These are phyloP conservation scores for Rafetus swinhoei DNA, from an alignment of 2,113 vertebrate genomes.

Conservation along the genomic window DNA sequence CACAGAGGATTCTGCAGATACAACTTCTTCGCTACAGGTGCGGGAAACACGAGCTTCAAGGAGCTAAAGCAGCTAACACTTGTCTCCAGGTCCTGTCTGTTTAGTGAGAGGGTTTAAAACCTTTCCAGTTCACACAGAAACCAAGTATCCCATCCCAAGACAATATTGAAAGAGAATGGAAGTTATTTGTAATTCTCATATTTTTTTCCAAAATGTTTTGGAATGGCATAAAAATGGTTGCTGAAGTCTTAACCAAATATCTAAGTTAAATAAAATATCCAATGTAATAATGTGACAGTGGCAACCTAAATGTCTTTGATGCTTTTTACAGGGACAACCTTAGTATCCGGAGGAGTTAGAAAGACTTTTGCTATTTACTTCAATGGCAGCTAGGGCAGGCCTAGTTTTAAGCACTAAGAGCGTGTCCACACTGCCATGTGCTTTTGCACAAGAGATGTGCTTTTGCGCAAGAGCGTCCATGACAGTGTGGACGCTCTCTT, in stretches of 20 bases:
- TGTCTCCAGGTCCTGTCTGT: neutral
- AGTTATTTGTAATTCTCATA: neutral
- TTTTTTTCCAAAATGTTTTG: neutral
- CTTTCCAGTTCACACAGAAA: neutral
- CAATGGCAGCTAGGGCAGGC: neutral
- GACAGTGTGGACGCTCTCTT: too few relatives aligned
- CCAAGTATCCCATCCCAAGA: accelerated
- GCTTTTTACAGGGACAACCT: neutral
- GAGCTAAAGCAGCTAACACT: neutral
- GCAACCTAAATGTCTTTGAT: neutral
- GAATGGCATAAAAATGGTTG: neutral
- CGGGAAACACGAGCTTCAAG: neutral
- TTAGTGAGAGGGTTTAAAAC: neutral
- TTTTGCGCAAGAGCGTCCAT: too few relatives aligned
- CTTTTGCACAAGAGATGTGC: too few relatives aligned
- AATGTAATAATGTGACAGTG: neutral
- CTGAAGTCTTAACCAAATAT: neutral
- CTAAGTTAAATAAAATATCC: neutral
- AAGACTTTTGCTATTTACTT: too few relatives aligned
- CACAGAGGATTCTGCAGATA: too few relatives aligned
- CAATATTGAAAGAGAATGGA: neutral
- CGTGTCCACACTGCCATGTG: too few relatives aligned
- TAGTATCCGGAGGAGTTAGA: neutral
- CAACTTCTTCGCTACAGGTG: too few relatives aligned
- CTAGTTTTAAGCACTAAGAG: neutral